Evolutionary conservation across 2,113 vertebrate genomes (phyloP).

Genomic region (Cyanistes caeruleus): DNA sequence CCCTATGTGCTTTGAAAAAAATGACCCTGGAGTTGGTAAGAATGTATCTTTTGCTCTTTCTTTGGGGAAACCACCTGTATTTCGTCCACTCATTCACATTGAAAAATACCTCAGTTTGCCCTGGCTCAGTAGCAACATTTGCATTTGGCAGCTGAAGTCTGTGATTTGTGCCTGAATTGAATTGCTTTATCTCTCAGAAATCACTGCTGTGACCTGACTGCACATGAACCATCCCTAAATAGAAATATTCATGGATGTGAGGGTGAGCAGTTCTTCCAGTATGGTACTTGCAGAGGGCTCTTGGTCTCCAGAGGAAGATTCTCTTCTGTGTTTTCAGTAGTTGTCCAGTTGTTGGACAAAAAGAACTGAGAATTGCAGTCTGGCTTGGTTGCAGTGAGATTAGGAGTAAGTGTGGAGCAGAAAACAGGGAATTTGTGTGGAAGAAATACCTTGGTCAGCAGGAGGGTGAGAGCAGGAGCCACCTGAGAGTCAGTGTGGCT

Average conservation of each 20-base stretch:
- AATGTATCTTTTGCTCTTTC: neutral
- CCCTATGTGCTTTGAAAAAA: neutral
- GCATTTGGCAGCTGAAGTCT: conserved; percentile 37
- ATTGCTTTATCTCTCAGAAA: conserved; percentile 36
- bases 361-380: neutral
- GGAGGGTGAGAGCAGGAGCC: neutral
- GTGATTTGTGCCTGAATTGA: conserved; percentile 47
- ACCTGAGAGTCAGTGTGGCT: neutral
- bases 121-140: neutral
- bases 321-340: neutral
- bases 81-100: neutral
- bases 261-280: neutral
- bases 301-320: neutral
- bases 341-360: neutral
- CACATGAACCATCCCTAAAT: neutral
- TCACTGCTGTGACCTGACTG: conserved; percentile 41
- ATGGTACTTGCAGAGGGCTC: neutral
- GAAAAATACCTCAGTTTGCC: conserved; percentile 28
- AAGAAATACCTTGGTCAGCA: accelerated
- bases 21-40: neutral
- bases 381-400: neutral
- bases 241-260: neutral
- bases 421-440: neutral
- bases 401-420: neutral
- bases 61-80: neutral